Conservation (phyloP, 2,113 vertebrate species). For the Potamarius usumacintae region DNA sequence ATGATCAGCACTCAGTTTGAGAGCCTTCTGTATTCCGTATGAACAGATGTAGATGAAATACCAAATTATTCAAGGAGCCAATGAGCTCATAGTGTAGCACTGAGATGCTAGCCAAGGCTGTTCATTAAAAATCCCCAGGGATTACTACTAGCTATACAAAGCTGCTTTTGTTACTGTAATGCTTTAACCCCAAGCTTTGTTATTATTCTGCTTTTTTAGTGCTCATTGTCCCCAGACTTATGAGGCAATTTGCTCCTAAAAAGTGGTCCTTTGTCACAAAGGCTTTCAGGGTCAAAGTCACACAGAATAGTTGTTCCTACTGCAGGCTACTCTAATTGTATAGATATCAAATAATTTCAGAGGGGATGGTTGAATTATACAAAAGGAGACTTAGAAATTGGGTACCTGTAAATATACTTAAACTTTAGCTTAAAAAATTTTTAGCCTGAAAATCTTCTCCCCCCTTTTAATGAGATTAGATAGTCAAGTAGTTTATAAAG, state of each 20-base stretch:
- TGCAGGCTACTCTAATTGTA: not conserved
- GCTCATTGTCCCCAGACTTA: not conserved
- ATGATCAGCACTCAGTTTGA: not conserved
- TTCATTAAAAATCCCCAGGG: conserved; percentile 15
- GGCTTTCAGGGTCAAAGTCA: not conserved
- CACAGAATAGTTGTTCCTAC: not conserved
- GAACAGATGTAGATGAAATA: conserved; percentile 5
- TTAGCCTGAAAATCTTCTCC: too few species aligned
- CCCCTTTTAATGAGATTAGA: too few species aligned
- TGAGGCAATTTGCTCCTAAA: not conserved
- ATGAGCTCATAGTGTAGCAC: conserved; percentile 6
- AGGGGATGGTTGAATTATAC: not conserved
- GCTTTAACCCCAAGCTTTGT: not conserved
- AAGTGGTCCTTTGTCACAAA: not conserved
- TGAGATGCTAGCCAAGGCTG: not conserved
- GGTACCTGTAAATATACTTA: not conserved
- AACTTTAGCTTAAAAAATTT: not conserved
- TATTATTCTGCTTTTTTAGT: not conserved
- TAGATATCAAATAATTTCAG: not conserved
- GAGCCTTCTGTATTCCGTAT: not conserved
- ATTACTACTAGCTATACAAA: conserved; percentile 25
- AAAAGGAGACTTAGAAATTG: not conserved
- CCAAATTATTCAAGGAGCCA: not conserved
- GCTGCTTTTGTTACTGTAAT: conserved; percentile 22
- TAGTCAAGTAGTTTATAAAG: not conserved